Base-by-base conservation (phyloP, 37 sponge, comb jelly and placozoan species). In the Diacarnus erythraeanus region DNA sequence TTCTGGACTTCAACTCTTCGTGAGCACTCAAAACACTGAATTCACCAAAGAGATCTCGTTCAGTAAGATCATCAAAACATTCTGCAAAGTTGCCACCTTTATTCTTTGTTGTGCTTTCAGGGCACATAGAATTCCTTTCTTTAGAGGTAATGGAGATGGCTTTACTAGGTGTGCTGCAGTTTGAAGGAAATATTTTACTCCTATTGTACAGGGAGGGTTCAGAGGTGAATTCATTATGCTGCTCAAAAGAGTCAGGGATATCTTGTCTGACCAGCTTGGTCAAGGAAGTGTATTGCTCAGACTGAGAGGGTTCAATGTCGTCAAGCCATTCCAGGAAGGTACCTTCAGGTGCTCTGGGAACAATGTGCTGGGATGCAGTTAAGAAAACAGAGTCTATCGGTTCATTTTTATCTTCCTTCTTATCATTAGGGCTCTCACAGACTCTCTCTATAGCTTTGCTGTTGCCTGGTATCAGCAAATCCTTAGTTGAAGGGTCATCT, bases 301-400 rank as follows among this genome's bases (percentile, higher is more conserved):
- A 18, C 64, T 87, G 92, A 17, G 93, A 82, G 10, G 80, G 64
- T 1, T 71, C 57, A 1, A 92, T 26, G 0, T 65, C 64, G 25
- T 88, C 89, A 30, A 92, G 59, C 93, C 93, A 92, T 31, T 84
- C 82, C 56, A 92, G 79, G 20, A 77, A 64, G 25, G 84, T 85
- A 1, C 63, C 38, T 2, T 65, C 41, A 6, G 93, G 93, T 3
- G 93, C 82, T 18, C 41, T 72, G 61, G 93, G 93, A 29, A 92
- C 64, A 20, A 76, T 54, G 29, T 73, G 74, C 54, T 74, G 74
- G 25, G 74, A 82, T 15, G 51, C 64, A 33, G 82, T 67, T 29
- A 69, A 56, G 57, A 37, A 9, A 68, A 17, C 56, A 71, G 42
- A 71, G 12, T 47, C 51, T 47, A 15, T 47, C 51, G 6, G 10